phyloP scores from a whole-genome alignment of 2,888 invertebrate species.

The Terebella lapidaria region DNA sequence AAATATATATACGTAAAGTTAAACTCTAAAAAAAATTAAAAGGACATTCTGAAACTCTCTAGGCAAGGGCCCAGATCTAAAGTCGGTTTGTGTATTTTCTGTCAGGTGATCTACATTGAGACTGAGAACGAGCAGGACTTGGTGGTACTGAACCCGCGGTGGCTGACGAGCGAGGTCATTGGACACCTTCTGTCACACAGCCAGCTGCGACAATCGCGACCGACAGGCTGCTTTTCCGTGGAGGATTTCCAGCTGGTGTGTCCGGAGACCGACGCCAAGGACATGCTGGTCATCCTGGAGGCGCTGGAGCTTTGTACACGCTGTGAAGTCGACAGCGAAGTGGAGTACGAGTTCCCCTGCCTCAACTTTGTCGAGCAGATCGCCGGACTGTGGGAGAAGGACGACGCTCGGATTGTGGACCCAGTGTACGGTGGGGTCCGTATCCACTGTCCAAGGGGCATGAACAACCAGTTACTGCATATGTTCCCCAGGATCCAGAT shows the following conservation, averaged over 20 bases:
- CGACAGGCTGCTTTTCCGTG: slow-evolving; percentile 65
- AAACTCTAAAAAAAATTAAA: too few relatives aligned
- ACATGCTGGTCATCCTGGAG: slow-evolving; percentile 65
- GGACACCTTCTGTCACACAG: slow-evolving; percentile 62
- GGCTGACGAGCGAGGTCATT: slow-evolving; percentile 66
- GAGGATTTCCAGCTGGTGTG: slow-evolving; percentile 71
- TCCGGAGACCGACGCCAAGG: slow-evolving; percentile 67
- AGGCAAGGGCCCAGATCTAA: too few relatives aligned
- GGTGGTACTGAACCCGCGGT: slow-evolving; percentile 64
- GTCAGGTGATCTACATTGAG: slow-evolving; percentile 61
- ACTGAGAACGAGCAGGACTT: slow-evolving; percentile 59
- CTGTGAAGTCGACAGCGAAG: slow-evolving; percentile 68
- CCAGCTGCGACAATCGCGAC: slow-evolving; percentile 44
- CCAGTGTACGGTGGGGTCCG: slow-evolving; percentile 65
- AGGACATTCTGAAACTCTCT: too few relatives aligned
- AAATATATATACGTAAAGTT: too few relatives aligned
- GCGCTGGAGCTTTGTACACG: slow-evolving; percentile 67
- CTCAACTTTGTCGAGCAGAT: slow-evolving; percentile 64
- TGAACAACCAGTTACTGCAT: slow-evolving; percentile 62
- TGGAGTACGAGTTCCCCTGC: slow-evolving; percentile 72
- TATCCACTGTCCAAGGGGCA: slow-evolving; percentile 41
- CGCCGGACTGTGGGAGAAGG: slow-evolving; percentile 65
- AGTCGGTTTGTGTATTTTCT: too few relatives aligned
- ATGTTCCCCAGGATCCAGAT: slow-evolving; percentile 68
- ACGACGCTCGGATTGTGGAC: slow-evolving; percentile 35